Base-by-base conservation (phyloP, 2,888 invertebrate genomes). In the Acanthosoma haemorrhoidale region DNA sequence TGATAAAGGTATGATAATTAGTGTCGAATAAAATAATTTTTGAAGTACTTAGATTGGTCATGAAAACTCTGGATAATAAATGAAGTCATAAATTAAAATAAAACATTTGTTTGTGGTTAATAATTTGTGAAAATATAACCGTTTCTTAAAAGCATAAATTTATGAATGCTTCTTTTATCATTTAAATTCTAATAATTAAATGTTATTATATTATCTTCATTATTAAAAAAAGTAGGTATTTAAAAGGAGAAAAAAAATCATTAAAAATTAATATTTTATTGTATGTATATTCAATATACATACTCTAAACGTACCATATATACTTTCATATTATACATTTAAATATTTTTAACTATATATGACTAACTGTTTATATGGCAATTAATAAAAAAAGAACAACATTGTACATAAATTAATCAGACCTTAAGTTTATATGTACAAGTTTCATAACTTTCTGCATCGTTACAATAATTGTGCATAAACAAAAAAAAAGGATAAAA, bases 261-360 rank as follows among this genome's bases (percentile, higher is more conserved):
- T 25, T 58, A 58, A 68, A 58, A 58, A 57, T 68, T 58, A 58
- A 68, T 68, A 58, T 68, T 68, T 58, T 43, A 51, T 58, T 68
- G 68, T 68, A 68, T 68, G 68, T 68, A 58, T 68, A 68, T 58
- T 68, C 36, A 68, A 68, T 68, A 68, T 36, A 68, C 68, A 68
- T 68, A 68, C 68, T 25, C 57, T 58, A 68, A 57, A 68, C 57
- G 34, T 41, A 29, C 25, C 15, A 39, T 31, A 63, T 63, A 64
- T 64, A 64, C 39, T 64, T 64, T 64, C 29, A 64, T 64, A 64
- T 25, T 31, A 36, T 64, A 64, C 41, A 64, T 64, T 64, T 64
- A 64, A 64, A 64, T 36, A 61, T 18, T 64, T 25, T 29, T 4
- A 64, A 51, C 51, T 51, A 38, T 64, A 41, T 64, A 36, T 36